Evolutionary conservation across 1,140 invertebrate species (phyloP).

Genomic region (Zaprionus gabonicus): DNA sequence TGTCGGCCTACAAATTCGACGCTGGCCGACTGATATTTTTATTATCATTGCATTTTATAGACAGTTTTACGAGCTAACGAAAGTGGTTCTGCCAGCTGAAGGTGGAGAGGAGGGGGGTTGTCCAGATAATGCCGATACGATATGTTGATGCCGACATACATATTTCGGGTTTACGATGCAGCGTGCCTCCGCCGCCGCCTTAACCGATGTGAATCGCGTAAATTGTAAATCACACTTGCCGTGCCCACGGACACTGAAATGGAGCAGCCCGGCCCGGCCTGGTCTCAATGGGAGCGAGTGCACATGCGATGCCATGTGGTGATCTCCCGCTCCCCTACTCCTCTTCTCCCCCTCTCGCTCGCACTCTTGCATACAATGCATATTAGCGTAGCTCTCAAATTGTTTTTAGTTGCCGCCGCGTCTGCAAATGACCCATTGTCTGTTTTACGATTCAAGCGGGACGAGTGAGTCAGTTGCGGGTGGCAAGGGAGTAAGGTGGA

Average conservation of each 20-base stretch:
- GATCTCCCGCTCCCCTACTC: background rate
- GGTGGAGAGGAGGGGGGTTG: background rate
- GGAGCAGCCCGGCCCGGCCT: background rate
- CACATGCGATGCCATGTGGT: constrained; percentile 1
- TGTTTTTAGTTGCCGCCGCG: constrained; percentile 76
- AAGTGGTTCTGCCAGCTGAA: constrained; percentile 66
- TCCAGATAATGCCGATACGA: constrained; percentile 53
- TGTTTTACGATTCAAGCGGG: constrained; percentile 6
- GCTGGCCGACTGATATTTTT: constrained; percentile 64
- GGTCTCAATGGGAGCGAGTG: background rate
- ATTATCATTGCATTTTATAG: constrained; percentile 82
- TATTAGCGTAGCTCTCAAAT: constrained; percentile 74
- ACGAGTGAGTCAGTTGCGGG: background rate
- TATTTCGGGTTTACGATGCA: constrained; percentile 74
- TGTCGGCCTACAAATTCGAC: constrained; percentile 47
- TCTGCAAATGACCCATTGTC: constrained; percentile 79
- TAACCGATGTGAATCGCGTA: constrained; percentile 53
- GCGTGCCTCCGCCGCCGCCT: constrained; percentile 3
- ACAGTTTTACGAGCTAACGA: constrained; percentile 82
- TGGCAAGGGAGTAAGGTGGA: background rate
- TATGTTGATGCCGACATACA: constrained; percentile 63
- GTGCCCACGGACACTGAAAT: constrained; percentile 3
- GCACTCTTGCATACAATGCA: constrained; percentile 48
- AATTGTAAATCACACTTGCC: constrained; percentile 76
- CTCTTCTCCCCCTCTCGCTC: background rate